Percentiles rank a stretch among this genome's conserved stretches.
phyloP scores from a whole-genome alignment of 2,797 vertebrate genomes.

The Petrocephalus schoutedeni region DNA sequence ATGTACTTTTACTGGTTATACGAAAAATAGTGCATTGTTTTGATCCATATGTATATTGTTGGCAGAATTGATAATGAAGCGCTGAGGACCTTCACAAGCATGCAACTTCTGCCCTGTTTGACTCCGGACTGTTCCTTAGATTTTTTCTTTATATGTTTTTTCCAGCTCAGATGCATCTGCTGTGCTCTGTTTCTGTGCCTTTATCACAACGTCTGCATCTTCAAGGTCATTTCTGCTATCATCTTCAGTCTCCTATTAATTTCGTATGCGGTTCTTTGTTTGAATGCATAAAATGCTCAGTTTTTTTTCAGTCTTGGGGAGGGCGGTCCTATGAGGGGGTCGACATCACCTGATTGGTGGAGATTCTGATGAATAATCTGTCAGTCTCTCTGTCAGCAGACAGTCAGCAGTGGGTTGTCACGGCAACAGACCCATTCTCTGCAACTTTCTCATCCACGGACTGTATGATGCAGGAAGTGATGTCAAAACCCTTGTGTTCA shows the following conservation, averaged over 20 bases:
- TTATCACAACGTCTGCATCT: neutral
- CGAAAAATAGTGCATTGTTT: conserved; percentile 57
- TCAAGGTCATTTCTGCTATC: conserved; percentile 3
- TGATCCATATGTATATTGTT: conserved; percentile 51
- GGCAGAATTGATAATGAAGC: conserved; percentile 43
- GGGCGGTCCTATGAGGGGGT: conserved; percentile 40
- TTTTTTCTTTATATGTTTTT: neutral
- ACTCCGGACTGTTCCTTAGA: neutral
- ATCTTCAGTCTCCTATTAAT: neutral
- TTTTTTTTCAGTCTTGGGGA: conserved; percentile 29
- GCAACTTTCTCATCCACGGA: conserved; percentile 77
- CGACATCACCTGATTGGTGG: conserved; percentile 53
- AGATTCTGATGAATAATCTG: conserved; percentile 51
- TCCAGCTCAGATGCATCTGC: conserved; percentile 5
- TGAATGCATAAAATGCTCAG: conserved; percentile 16
- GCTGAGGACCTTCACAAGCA: conserved; percentile 47
- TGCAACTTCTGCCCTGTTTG: conserved; percentile 50
- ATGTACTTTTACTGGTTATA: conserved; percentile 36
- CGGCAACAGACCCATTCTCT: conserved; percentile 49
- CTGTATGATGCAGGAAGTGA: conserved; percentile 80
- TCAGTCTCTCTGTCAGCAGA: conserved; percentile 3
- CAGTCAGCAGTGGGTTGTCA: conserved; percentile 56
- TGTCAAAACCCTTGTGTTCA: conserved; percentile 74
- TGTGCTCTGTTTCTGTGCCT: neutral
- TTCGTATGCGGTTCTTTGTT: neutral